Evolutionary conservation across 1,140 invertebrate species (phyloP).

Genomic region (Gryllus bimaculatus): DNA sequence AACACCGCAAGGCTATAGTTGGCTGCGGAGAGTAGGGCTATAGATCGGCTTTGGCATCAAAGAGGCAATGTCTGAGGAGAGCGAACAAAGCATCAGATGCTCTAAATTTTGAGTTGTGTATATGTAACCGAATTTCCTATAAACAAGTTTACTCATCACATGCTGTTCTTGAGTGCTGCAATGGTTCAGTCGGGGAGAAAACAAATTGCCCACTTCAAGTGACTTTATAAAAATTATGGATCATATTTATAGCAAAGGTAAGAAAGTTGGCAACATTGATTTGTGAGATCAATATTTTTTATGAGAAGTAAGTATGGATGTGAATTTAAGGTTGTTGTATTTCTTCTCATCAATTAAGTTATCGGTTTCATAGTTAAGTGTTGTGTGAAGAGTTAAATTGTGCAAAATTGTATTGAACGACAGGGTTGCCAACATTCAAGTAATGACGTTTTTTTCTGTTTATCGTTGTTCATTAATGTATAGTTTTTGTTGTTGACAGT

Average conservation of each 20-base stretch:
- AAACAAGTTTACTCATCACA: no score
- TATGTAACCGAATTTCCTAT: no score
- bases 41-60: not conserved
- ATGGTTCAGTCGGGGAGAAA: no score
- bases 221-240: not conserved
- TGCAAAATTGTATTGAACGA: not conserved
- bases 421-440: conserved; percentile 3
- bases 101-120: no score
- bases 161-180: no score
- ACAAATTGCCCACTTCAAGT: no score
- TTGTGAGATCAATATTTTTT: conserved; percentile 6
- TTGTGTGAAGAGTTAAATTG: not conserved
- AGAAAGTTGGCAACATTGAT: not conserved
- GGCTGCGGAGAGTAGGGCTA: no score
- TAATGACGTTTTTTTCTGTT: not conserved
- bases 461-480: not conserved
- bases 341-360: not conserved
- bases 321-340: conserved; percentile 5
- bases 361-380: not conserved
- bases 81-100: no score
- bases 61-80: not conserved
- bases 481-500: not conserved
- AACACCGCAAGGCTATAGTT: not conserved
- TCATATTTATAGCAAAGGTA: not conserved
- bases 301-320: not conserved